Percentiles rank a stretch among this genome's conserved stretches.
phyloP scores from a whole-genome alignment of 2,888 invertebrate genomes.

The Melangyna quadrimaculata region DNA sequence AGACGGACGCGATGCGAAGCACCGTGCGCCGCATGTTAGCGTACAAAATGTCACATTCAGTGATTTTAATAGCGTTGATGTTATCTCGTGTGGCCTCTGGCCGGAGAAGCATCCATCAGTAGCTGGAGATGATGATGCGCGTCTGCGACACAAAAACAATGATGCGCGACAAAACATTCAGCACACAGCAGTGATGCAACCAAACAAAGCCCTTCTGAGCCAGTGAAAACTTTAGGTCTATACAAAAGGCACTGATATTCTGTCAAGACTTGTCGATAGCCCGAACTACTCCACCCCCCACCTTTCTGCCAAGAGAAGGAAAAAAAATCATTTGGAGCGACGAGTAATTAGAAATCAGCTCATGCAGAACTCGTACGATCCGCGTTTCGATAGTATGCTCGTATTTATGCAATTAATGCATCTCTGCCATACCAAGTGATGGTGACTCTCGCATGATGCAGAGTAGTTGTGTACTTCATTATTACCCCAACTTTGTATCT shows the following conservation, averaged over 20 bases:
- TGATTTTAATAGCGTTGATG: constrained; percentile 71
- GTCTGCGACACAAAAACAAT: constrained; percentile 70
- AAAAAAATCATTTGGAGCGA: constrained; percentile 68
- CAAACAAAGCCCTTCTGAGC: constrained; percentile 40
- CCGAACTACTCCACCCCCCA: no score
- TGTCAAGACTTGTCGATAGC: constrained; percentile 66
- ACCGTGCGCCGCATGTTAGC: constrained; percentile 67
- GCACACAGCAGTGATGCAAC: constrained; percentile 50
- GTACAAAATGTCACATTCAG: constrained; percentile 71
- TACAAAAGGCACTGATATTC: constrained; percentile 26
- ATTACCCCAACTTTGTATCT: background rate
- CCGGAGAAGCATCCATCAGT: constrained; percentile 43
- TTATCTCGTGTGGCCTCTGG: constrained; percentile 70
- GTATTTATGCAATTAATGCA: constrained; percentile 70
- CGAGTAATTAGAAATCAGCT: constrained; percentile 73
- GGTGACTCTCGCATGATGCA: no score
- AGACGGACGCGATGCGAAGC: constrained; percentile 12
- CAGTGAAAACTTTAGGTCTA: background rate
- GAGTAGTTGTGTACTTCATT: background rate
- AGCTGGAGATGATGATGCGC: constrained; percentile 63
- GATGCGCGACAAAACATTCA: constrained; percentile 71
- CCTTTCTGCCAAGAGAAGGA: background rate
- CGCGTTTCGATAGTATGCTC: constrained; percentile 71
- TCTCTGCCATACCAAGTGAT: constrained; percentile 21
- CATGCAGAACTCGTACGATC: constrained; percentile 74